phyloP scores from a whole-genome alignment of 2,888 invertebrate species.

The Drosophila robusta region DNA sequence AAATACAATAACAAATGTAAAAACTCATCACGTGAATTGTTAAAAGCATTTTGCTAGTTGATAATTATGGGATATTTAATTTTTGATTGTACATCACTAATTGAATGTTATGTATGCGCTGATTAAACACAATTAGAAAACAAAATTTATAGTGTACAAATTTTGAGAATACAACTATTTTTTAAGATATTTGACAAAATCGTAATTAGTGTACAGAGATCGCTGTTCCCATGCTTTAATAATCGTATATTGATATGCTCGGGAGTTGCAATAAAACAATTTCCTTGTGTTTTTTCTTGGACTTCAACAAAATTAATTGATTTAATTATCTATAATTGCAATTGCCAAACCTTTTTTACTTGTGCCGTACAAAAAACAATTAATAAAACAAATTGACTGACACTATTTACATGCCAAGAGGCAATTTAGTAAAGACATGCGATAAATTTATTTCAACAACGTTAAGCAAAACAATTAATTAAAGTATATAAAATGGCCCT shows the following conservation, averaged over 20 bases:
- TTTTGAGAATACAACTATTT: conserved; percentile 2
- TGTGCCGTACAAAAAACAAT: background rate
- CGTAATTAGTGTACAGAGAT: background rate
- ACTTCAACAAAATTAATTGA: conserved; percentile 11
- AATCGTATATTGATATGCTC: background rate
- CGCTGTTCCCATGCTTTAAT: conserved; percentile 4
- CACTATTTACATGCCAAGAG: background rate
- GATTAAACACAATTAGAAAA: conserved; percentile 15
- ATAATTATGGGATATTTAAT: conserved; percentile 7
- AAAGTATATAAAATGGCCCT: background rate
- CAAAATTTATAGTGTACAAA: conserved; percentile 9
- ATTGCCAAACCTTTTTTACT: background rate
- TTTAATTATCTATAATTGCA: conserved; percentile 4
- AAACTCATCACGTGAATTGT: conserved; percentile 37
- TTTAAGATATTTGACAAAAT: background rate
- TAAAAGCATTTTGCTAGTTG: conserved; percentile 17
- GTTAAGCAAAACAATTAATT: background rate
- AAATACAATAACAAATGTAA: conserved; percentile 30
- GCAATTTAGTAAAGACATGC: background rate
- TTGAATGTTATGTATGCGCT: conserved; percentile 1
- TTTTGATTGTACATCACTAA: conserved; percentile 8
- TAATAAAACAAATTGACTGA: conserved; percentile 12
- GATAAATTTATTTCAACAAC: background rate
- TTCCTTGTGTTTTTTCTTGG: background rate
- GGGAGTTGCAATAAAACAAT: background rate